Conservation (phyloP, 1,140 invertebrate species). For the Tetranychus urticae region DNA sequence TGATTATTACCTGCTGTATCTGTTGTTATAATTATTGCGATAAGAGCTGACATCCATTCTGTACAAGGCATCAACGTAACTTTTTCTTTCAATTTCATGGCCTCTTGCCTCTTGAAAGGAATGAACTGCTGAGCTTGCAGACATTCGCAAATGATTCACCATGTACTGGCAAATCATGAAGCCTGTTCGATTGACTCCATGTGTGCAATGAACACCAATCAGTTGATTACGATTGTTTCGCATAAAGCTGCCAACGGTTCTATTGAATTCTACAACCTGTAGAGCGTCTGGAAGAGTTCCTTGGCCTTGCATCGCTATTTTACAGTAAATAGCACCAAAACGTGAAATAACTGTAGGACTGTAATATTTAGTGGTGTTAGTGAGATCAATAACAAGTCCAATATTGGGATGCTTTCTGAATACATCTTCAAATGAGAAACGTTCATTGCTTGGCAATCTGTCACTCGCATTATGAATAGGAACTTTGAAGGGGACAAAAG, state of each 20-base stretch:
- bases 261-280: slow-evolving; percentile 17
- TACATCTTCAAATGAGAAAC: neutral
- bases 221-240: slow-evolving; percentile 8
- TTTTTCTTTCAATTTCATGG: neutral
- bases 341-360: slow-evolving; percentile 30
- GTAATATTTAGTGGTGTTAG: slow-evolving; percentile 82
- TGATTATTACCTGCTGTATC: too few relatives aligned
- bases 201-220: slow-evolving; percentile 73
- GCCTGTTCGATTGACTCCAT: slow-evolving; percentile 91
- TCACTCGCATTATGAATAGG: neutral
- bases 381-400: slow-evolving; percentile 85
- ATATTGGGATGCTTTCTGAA: neutral
- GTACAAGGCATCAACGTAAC: neutral
- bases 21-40: too few relatives aligned
- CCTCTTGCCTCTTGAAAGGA: neutral
- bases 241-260: slow-evolving; percentile 15
- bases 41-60: too few relatives aligned
- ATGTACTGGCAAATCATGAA: slow-evolving; percentile 79
- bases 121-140: neutral
- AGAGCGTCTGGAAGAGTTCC: slow-evolving; percentile 16
- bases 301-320: slow-evolving; percentile 48
- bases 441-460: too few relatives aligned
- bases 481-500: neutral
- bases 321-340: slow-evolving; percentile 38
- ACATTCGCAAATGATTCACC: neutral